Percentiles rank a stretch among this genome's conserved stretches.
Conservation (phyloP, 1,140 invertebrate species). For the Protaetia brevitarsis region DNA sequence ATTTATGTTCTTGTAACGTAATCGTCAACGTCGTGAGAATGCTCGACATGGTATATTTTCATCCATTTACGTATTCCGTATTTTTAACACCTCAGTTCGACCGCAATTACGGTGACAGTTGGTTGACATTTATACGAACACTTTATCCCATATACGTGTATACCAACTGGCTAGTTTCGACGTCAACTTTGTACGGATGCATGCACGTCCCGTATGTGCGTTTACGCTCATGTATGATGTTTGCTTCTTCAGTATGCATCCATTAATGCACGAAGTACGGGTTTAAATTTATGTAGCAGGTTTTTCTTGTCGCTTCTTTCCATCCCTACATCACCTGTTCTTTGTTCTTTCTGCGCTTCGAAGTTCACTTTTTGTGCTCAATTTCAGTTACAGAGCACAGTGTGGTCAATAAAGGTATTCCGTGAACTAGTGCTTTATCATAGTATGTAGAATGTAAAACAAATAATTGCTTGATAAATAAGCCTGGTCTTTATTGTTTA, state of each 20-base stretch:
- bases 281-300: slow-evolving; percentile 1
- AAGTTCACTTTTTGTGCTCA: background rate
- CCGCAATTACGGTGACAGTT: background rate
- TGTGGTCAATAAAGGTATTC: too few species aligned
- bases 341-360: background rate
- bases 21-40: background rate
- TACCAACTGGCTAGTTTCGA: background rate
- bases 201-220: background rate
- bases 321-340: background rate
- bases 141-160: background rate
- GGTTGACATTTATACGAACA: background rate
- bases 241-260: background rate
- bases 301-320: background rate
- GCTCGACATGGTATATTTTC: background rate
- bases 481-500: too few species aligned
- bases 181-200: background rate
- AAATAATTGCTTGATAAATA: too few species aligned
- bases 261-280: background rate
- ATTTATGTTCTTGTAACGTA: too few species aligned
- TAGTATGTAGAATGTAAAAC: too few species aligned
- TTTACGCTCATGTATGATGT: background rate
- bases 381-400: too few species aligned
- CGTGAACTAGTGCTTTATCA: too few species aligned
- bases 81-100: background rate
- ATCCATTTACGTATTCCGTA: background rate